Percentiles rank a stretch among this genome's conserved stretches.
These are phyloP conservation scores for Phengaris alcon DNA, from an alignment of 2,888 invertebrate species.

Conservation along the genomic window DNA sequence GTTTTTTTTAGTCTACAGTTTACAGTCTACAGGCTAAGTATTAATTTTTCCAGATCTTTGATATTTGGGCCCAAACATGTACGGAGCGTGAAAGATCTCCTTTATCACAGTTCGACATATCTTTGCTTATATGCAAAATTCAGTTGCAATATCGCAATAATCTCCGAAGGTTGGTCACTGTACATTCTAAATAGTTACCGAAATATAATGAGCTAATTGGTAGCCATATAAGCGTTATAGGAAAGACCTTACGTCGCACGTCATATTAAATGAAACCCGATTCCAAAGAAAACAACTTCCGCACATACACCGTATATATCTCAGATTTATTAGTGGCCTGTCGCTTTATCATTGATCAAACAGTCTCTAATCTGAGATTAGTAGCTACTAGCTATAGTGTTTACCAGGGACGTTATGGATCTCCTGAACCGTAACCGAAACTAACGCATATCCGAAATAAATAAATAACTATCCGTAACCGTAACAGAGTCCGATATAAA, in stretches of 20 bases:
- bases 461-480: no score
- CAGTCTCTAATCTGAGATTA: constrained; percentile 29
- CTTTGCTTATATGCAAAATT: not conserved
- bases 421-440: no score
- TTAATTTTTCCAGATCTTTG: no score
- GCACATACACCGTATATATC: constrained; percentile 32
- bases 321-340: constrained; percentile 32
- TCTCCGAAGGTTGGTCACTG: not conserved
- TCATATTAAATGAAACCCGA: constrained; percentile 29
- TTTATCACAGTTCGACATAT: not conserved
- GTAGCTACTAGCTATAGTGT: not conserved
- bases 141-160: not conserved
- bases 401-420: not conserved
- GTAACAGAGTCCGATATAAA: no score
- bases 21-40: no score
- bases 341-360: constrained; percentile 30
- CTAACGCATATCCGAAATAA: no score
- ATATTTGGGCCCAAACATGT: not conserved
- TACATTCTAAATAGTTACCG: constrained; percentile 21
- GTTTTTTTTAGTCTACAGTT: no score
- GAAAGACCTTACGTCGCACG: constrained; percentile 27
- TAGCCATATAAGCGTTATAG: constrained; percentile 29
- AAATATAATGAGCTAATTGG: constrained; percentile 20
- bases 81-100: not conserved
- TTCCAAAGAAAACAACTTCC: constrained; percentile 32